Evolutionary conservation across 2,113 vertebrate genomes (phyloP).

Genomic region (Coryphaenoides rupestris): DNA sequence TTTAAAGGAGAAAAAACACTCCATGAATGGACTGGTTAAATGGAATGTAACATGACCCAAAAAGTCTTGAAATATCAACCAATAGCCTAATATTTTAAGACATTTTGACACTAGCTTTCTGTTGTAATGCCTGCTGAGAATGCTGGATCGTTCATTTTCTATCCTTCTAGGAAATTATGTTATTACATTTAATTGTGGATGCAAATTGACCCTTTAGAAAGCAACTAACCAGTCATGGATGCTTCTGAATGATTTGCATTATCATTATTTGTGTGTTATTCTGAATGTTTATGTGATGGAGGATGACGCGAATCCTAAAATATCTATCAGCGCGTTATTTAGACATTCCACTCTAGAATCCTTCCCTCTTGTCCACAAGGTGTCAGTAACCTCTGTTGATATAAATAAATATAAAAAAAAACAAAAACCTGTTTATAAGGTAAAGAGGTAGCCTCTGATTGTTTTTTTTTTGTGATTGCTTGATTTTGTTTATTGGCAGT

Average conservation of each 20-base stretch:
- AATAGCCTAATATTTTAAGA: neutral
- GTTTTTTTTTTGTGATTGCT: too few species aligned
- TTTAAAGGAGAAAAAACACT: neutral
- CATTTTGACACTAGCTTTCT: neutral
- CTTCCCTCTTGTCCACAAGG: too few species aligned
- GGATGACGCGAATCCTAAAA: too few species aligned
- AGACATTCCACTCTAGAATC: too few species aligned
- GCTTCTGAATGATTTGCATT: neutral
- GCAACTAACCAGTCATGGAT: constrained; percentile 23
- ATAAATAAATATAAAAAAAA: too few species aligned
- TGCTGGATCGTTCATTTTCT: constrained; percentile 13
- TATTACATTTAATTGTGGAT: constrained; percentile 12
- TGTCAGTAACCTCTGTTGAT: too few species aligned
- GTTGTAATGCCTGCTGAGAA: constrained; percentile 28
- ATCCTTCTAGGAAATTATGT: constrained; percentile 10
- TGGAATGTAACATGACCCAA: constrained; percentile 26
- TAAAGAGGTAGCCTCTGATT: too few species aligned
- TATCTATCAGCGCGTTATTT: too few species aligned
- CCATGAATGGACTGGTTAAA: neutral
- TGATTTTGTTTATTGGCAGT: too few species aligned
- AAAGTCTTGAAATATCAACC: neutral
- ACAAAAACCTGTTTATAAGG: too few species aligned
- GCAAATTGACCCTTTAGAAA: constrained; percentile 10
- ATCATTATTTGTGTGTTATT: too few species aligned
- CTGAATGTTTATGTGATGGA: too few species aligned